Conservation (phyloP, 2,888 invertebrate species). For the Lutraria lutraria region DNA sequence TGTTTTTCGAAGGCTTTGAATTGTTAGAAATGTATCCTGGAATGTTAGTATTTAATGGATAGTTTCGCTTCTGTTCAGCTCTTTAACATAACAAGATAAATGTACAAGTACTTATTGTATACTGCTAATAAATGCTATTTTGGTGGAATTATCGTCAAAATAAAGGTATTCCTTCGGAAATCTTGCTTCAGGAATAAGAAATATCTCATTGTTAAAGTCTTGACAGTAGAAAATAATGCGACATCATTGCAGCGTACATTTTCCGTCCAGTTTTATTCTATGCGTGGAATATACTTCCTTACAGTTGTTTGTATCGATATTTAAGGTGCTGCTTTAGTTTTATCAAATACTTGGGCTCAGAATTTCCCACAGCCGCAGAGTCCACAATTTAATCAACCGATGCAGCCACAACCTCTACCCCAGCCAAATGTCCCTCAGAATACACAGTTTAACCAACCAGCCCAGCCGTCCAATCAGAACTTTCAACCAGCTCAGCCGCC, state of each 20-base stretch:
- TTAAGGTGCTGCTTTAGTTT: constrained; percentile 7
- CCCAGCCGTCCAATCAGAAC: constrained; percentile 44
- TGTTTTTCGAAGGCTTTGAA: too few relatives aligned
- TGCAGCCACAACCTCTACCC: constrained; percentile 22
- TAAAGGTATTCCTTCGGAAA: too few relatives aligned
- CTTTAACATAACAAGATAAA: too few relatives aligned
- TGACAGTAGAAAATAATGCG: too few relatives aligned
- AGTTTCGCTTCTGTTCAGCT: too few relatives aligned
- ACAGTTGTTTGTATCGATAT: neutral
- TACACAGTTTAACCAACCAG: constrained; percentile 37
- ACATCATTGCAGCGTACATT: too few relatives aligned
- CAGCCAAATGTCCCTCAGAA: constrained; percentile 47
- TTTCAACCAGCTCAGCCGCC: constrained; percentile 31
- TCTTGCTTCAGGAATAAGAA: neutral
- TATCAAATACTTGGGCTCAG: neutral
- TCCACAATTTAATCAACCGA: constrained; percentile 36
- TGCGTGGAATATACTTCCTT: too few relatives aligned
- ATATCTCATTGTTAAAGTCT: neutral
- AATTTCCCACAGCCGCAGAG: constrained; percentile 44
- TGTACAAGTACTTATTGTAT: too few relatives aligned
- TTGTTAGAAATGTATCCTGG: too few relatives aligned
- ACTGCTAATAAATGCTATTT: neutral
- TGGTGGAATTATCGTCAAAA: neutral
- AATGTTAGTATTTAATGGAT: too few relatives aligned
- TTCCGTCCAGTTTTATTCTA: too few relatives aligned